phyloP scores from a whole-genome alignment of 2,797 vertebrate species.

The Caiman crocodilus region DNA sequence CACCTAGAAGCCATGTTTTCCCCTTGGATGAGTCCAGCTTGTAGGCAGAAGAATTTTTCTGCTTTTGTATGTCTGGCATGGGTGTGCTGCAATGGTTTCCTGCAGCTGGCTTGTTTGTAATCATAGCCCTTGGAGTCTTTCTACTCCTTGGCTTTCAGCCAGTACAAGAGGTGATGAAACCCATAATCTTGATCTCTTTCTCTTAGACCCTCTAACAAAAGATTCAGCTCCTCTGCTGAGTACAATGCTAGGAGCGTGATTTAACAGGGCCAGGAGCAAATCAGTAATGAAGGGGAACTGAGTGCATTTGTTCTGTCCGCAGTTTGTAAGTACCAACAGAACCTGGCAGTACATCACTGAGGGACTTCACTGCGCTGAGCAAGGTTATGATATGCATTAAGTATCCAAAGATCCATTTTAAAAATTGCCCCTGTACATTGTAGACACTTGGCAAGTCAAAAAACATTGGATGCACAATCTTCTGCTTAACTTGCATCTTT shows the following conservation, averaged over 20 bases:
- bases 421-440: no score
- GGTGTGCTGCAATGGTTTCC: background rate
- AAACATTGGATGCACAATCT: no score
- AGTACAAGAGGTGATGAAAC: background rate
- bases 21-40: background rate
- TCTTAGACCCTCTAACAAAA: background rate
- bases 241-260: background rate
- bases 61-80: accelerated
- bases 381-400: no score
- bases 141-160: background rate
- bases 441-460: background rate
- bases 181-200: background rate
- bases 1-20: no score
- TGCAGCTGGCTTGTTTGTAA: background rate
- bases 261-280: background rate
- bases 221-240: background rate
- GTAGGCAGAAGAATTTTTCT: background rate
- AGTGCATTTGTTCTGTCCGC: background rate
- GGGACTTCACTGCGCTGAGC: no score
- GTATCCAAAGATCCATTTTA: no score
- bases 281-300: background rate
- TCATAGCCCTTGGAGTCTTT: background rate
- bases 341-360: background rate
- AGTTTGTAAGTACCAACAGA: background rate
- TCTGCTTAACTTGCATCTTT: background rate